These are phyloP conservation scores for Formica selysi DNA, from an alignment of 1,140 invertebrate species.

Conservation along the genomic window DNA sequence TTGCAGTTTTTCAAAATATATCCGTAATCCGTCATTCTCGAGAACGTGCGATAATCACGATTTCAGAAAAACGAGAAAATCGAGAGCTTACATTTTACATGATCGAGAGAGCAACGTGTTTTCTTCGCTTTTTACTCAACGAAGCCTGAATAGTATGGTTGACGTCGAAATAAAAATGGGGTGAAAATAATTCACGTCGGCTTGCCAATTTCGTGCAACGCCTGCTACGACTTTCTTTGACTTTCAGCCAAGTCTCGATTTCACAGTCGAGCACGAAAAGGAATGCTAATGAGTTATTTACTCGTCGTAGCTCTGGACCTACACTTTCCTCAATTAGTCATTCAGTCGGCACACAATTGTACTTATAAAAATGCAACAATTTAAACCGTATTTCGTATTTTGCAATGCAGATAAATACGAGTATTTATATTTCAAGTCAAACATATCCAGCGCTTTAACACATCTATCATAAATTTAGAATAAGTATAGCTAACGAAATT, in stretches of 20 bases:
- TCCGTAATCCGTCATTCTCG: not conserved
- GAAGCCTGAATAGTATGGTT: constrained; percentile 60
- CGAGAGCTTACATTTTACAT: constrained; percentile 31
- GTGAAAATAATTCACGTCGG: constrained; percentile 67
- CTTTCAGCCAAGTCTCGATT: constrained; percentile 68
- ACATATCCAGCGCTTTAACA: no score
- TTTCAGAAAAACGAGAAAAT: constrained; percentile 54
- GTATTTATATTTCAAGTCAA: no score
- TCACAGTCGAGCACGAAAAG: constrained; percentile 67
- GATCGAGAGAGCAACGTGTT: constrained; percentile 41
- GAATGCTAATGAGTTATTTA: constrained; percentile 68
- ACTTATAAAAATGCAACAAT: constrained; percentile 21
- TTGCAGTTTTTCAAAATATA: constrained; percentile 17
- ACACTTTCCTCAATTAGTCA: constrained; percentile 24
- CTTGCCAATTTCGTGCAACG: constrained; percentile 36
- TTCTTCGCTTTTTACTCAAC: constrained; percentile 64
- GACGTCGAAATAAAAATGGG: constrained; percentile 32
- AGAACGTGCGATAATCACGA: constrained; percentile 40
- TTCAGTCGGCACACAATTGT: not conserved
- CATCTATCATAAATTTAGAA: no score
- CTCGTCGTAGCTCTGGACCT: constrained; percentile 7
- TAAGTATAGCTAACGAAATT: no score
- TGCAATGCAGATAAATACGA: not conserved
- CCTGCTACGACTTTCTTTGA: constrained; percentile 62
- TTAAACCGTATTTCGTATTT: not conserved